These are phyloP conservation scores for Chrosomus eos DNA, from an alignment of 2,797 vertebrate genomes.

Conservation along the genomic window DNA sequence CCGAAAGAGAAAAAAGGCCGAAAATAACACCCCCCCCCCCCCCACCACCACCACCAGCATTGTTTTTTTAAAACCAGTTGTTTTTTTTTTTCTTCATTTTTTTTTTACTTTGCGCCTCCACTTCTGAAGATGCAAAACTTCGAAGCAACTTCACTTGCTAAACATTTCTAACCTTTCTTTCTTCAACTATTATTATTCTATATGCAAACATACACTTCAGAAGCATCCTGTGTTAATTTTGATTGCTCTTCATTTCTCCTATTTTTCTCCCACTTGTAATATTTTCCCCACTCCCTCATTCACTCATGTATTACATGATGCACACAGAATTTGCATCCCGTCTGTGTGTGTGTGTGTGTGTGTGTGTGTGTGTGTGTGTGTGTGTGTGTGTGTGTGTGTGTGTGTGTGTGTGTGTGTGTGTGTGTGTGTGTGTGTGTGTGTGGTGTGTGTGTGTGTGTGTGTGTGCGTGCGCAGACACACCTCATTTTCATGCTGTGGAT, in stretches of 20 bases:
- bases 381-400: background rate
- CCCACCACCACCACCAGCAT: no score
- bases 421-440: background rate
- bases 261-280: background rate
- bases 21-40: no score
- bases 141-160: background rate
- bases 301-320: background rate
- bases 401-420: background rate
- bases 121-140: no score
- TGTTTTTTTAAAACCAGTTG: no score
- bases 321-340: background rate
- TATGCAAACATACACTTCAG: background rate
- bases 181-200: background rate
- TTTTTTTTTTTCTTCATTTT: no score
- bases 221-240: background rate
- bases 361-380: background rate
- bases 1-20: no score
- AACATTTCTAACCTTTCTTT: background rate
- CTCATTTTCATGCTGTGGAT: conserved; percentile 30
- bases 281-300: background rate
- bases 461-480: background rate
- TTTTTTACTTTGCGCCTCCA: no score
- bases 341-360: background rate
- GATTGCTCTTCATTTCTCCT: background rate
- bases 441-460: conserved; percentile 1